A percentile compares a stretch with the other conserved stretches of the same genome.
These are phyloP conservation scores for Protobothrops flavoviridis DNA, from an alignment of 2,113 vertebrate genomes.

Conservation along the genomic window DNA sequence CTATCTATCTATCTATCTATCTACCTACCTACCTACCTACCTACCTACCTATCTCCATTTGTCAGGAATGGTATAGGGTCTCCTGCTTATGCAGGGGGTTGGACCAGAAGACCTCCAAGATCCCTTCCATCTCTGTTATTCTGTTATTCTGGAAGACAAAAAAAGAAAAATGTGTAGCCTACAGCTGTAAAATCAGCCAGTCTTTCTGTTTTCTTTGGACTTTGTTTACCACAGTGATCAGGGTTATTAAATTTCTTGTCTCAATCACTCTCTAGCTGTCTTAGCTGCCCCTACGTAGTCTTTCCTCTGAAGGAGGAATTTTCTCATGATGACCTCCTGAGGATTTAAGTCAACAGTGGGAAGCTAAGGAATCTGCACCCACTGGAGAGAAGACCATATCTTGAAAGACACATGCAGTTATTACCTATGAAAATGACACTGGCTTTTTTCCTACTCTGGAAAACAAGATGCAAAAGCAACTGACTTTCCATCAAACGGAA, in stretches of 20 bases:
- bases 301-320: background rate
- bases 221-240: background rate
- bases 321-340: background rate
- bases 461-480: background rate
- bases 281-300: background rate
- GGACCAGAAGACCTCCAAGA: background rate
- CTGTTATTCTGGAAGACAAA: background rate
- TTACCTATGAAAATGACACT: background rate
- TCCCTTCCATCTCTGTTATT: background rate
- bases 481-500: background rate
- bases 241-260: background rate
- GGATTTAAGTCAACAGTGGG: background rate
- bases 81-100: background rate
- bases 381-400: background rate
- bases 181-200: background rate
- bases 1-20: background rate
- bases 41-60: background rate
- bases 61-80: background rate
- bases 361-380: background rate
- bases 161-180: background rate
- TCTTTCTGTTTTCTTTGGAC: background rate
- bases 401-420: background rate
- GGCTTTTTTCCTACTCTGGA: background rate
- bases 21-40: no score
- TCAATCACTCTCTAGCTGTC: background rate